phyloP scores from a whole-genome alignment of 2,888 invertebrate species.

The Agrypnus murinus region DNA sequence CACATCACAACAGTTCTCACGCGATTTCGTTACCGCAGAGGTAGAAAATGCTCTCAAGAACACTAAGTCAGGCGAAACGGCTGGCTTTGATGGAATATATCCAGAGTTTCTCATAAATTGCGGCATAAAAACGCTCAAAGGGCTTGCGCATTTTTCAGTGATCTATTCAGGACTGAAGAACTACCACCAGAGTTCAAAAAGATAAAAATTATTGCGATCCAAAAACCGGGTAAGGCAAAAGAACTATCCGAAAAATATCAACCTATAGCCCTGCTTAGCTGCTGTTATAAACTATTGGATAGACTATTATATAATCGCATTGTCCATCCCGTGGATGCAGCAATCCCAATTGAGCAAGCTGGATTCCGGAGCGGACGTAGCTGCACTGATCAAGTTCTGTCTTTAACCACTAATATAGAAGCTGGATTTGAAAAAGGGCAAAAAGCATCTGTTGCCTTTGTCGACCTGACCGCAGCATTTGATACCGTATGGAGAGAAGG shows the following conservation, averaged over 20 bases:
- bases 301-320: not conserved
- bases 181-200: not conserved
- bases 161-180: not conserved
- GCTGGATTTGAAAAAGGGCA: slow-evolving; percentile 50
- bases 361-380: too few species aligned
- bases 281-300: slow-evolving; percentile 23
- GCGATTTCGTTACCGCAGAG: too few species aligned
- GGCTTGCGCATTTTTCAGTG: not conserved
- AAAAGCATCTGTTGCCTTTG: slow-evolving; percentile 47
- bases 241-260: too few species aligned
- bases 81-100: not conserved
- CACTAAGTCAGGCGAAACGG: not conserved
- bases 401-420: too few species aligned
- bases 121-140: too few species aligned
- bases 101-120: not conserved
- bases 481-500: slow-evolving; percentile 53
- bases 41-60: too few species aligned
- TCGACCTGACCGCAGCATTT: slow-evolving; percentile 47
- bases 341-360: too few species aligned
- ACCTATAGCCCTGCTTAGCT: not conserved
- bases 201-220: slow-evolving; percentile 1
- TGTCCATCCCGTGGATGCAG: not conserved
- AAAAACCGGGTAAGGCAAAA: slow-evolving; percentile 1
- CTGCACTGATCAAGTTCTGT: too few species aligned
- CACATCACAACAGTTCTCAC: not conserved